Percentiles rank a stretch among this genome's conserved stretches.
Conservation (phyloP, 2,888 invertebrate species). For the Megalurothrips usitatus region DNA sequence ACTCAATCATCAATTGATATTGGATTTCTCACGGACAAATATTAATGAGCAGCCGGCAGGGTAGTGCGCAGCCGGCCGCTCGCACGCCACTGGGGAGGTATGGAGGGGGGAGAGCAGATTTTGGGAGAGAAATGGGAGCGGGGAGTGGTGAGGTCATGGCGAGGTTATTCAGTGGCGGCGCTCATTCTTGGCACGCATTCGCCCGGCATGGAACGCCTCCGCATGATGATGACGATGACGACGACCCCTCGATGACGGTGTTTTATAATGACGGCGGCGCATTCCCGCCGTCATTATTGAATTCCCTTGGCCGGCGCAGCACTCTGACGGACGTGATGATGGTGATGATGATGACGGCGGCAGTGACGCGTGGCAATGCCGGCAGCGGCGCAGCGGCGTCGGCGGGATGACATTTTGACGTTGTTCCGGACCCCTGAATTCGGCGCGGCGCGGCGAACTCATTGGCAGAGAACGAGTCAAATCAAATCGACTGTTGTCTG, state of each 20-base stretch:
- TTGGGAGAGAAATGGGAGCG: background rate
- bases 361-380: too few species aligned
- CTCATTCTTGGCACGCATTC: constrained; percentile 14
- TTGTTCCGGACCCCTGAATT: background rate
- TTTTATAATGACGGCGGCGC: background rate
- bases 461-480: background rate
- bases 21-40: constrained; percentile 26
- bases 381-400: too few species aligned
- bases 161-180: background rate
- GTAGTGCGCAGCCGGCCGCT: background rate
- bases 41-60: background rate
- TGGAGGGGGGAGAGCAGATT: background rate
- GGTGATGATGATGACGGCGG: too few species aligned
- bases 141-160: background rate
- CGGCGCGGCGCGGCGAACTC: background rate
- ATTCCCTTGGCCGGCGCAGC: background rate
- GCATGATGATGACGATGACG: background rate
- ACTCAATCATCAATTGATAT: constrained; percentile 23
- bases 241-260: background rate
- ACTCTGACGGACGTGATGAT: too few species aligned
- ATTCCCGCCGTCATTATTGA: background rate
- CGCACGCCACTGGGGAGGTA: background rate
- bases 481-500: too few species aligned
- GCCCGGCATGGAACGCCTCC: background rate
- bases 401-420: background rate